phyloP scores from a whole-genome alignment of 2,797 vertebrate genomes.

The Anniella stebbinsi region DNA sequence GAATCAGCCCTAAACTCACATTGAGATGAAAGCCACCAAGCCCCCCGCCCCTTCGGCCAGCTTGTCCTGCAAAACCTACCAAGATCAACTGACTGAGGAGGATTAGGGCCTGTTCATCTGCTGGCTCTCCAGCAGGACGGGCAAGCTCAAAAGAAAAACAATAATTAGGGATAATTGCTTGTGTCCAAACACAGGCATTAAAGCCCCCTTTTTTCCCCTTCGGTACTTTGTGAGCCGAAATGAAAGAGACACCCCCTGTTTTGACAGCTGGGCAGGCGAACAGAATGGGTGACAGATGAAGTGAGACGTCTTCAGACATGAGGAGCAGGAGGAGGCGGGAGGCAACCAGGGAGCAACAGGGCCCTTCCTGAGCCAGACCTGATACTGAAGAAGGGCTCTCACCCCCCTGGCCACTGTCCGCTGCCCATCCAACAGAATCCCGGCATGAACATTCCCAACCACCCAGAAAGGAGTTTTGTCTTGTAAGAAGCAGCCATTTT shows the following conservation, averaged over 20 bases:
- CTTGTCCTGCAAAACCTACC: conserved; percentile 87
- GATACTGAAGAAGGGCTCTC: not conserved
- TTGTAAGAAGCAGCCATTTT: not conserved
- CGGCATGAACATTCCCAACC: not conserved
- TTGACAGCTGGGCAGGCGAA: conserved; percentile 99
- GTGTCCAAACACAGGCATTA: conserved; percentile 99
- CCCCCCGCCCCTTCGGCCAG: conserved; percentile 81
- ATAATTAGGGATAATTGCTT: conserved; percentile 99
- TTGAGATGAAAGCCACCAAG: conserved; percentile 95
- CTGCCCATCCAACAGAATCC: not conserved
- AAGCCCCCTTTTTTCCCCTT: conserved; percentile 88
- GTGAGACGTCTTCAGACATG: conserved; percentile 86
- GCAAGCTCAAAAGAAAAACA: conserved; percentile 99
- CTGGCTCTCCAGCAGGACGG: conserved; percentile 95
- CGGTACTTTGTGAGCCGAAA: conserved; percentile 95
- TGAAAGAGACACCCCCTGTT: conserved; percentile 99
- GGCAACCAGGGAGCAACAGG: not conserved
- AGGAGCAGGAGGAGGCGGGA: conserved; percentile 20
- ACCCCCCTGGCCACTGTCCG: not conserved
- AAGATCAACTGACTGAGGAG: conserved; percentile 92
- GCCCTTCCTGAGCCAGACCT: not conserved
- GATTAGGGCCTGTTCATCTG: conserved; percentile 96
- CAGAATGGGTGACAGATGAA: conserved; percentile 94
- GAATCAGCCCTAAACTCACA: conserved; percentile 99
- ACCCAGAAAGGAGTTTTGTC: not conserved